A percentile compares a stretch with the other conserved stretches of the same genome.
These are phyloP conservation scores for Ariopsis seemanni DNA, from an alignment of 2,113 vertebrate genomes.

Conservation along the genomic window DNA sequence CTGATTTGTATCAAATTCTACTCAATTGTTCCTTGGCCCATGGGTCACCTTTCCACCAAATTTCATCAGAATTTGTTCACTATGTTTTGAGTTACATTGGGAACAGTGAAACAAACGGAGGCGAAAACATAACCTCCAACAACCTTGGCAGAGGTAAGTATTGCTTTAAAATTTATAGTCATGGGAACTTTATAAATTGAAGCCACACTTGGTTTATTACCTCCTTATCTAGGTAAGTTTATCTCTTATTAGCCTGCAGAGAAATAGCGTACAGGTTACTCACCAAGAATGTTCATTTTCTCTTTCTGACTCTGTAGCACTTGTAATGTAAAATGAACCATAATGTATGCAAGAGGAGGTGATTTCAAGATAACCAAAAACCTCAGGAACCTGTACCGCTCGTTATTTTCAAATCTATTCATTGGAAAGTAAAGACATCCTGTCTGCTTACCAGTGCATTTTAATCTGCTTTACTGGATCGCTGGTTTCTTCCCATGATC, in stretches of 20 bases:
- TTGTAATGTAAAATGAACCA: neutral
- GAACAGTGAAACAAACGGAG: too few relatives aligned
- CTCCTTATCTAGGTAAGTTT: neutral
- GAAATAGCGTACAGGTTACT: neutral
- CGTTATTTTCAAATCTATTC: neutral
- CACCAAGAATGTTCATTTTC: neutral
- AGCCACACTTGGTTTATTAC: too few relatives aligned
- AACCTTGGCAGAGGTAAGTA: too few relatives aligned
- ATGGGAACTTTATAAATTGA: too few relatives aligned
- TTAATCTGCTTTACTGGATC: neutral
- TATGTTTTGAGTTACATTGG: too few relatives aligned
- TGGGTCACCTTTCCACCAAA: too few relatives aligned
- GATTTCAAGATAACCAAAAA: neutral
- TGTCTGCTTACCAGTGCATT: neutral
- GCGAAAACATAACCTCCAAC: too few relatives aligned
- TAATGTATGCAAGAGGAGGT: neutral
- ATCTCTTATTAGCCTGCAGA: neutral
- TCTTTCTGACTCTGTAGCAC: neutral
- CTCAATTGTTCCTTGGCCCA: too few relatives aligned
- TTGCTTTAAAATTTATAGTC: too few relatives aligned
- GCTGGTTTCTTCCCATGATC: neutral
- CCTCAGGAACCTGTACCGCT: neutral
- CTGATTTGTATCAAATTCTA: too few relatives aligned
- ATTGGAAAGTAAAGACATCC: neutral
- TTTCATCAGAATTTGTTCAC: too few relatives aligned